Conservation (phyloP, 1,140 invertebrate species). For the Caenorhabditis latens region DNA sequence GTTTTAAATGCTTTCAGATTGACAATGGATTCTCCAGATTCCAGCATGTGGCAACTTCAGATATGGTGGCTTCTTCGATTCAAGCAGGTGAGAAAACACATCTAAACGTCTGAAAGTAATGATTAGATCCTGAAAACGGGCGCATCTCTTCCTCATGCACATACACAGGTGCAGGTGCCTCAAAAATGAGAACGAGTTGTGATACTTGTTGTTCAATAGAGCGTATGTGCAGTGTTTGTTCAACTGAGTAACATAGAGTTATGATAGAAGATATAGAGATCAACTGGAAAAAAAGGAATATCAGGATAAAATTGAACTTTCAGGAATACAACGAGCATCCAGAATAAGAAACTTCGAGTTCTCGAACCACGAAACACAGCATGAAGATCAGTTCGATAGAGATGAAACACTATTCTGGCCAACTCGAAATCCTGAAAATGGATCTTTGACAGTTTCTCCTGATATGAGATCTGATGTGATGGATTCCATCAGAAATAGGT, state of each 20-base stretch:
- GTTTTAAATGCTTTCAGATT: conserved; percentile 7
- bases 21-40: conserved; percentile 34
- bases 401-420: conserved; percentile 18
- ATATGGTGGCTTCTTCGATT: background rate
- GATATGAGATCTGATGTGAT: background rate
- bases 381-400: background rate
- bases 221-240: background rate
- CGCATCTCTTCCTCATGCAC: no score
- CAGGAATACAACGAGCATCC: background rate
- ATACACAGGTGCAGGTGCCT: no score
- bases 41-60: conserved; percentile 32
- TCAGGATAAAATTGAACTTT: background rate
- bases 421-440: background rate
- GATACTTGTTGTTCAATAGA: background rate
- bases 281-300: background rate
- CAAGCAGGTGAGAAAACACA: background rate
- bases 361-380: background rate
- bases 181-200: background rate
- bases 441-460: background rate
- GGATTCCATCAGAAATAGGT: conserved; percentile 13
- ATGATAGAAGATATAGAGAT: background rate
- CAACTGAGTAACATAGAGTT: background rate
- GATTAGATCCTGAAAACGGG: no score
- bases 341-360: background rate
- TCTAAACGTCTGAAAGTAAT: no score